phyloP scores from a whole-genome alignment of 2,797 vertebrate genomes.

The Acipenser ruthenus region DNA sequence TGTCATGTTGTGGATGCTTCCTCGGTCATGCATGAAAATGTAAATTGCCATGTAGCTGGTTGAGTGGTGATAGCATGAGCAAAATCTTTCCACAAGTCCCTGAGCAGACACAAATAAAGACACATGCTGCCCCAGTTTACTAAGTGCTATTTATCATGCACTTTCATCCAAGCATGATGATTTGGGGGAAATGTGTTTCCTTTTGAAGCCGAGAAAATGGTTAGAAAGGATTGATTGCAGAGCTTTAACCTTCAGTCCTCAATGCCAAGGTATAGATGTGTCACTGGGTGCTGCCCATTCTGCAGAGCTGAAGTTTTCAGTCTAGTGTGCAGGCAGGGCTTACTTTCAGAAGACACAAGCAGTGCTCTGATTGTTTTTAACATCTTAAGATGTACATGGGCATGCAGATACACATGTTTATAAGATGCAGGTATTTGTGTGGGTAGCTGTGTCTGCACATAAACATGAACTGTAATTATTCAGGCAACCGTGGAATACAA shows the following conservation, averaged over 20 bases:
- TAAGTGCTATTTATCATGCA: constrained; percentile 3
- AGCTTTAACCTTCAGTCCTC: neutral
- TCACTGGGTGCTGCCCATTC: neutral
- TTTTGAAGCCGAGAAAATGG: neutral
- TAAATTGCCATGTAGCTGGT: constrained; percentile 13
- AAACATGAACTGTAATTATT: too few relatives aligned
- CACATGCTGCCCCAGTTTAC: constrained; percentile 16
- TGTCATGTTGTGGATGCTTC: constrained; percentile 8
- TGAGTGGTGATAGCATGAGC: constrained; percentile 5
- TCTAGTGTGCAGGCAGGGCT: too few relatives aligned
- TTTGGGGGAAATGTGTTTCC: neutral
- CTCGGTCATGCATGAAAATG: constrained; percentile 6
- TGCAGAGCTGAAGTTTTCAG: neutral
- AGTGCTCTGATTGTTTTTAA: too few relatives aligned
- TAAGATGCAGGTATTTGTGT: too few relatives aligned
- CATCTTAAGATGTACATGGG: too few relatives aligned
- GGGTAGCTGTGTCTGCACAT: too few relatives aligned
- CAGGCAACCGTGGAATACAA: too few relatives aligned
- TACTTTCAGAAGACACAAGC: too few relatives aligned
- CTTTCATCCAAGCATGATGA: neutral
- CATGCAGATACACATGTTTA: too few relatives aligned
- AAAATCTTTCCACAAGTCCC: constrained; percentile 14
- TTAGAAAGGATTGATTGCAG: neutral
- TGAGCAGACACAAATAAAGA: constrained; percentile 14
- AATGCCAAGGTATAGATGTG: neutral